phyloP scores from a whole-genome alignment of 2,113 vertebrate genomes.

The Callithrix jacchus region DNA sequence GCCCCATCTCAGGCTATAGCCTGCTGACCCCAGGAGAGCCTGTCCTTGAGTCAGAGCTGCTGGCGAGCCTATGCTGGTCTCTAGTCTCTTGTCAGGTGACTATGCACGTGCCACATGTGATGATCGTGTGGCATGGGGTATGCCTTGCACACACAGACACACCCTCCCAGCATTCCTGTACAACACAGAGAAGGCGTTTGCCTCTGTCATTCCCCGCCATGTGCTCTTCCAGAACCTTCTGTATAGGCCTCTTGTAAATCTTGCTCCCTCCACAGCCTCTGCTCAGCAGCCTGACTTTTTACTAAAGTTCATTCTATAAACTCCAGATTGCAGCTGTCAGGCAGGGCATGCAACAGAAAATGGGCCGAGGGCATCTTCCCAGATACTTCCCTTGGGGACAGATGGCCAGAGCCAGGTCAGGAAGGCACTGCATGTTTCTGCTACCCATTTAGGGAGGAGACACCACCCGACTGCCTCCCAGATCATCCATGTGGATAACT shows the following conservation, averaged over 20 bases:
- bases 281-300: rapidly evolving
- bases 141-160: not conserved
- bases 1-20: not conserved
- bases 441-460: rapidly evolving
- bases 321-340: not conserved
- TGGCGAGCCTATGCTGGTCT: rapidly evolving
- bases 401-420: no score
- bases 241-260: rapidly evolving
- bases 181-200: rapidly evolving
- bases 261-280: not conserved
- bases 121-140: not conserved
- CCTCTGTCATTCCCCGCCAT: rapidly evolving
- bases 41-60: not conserved
- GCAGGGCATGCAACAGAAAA: no score
- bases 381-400: no score
- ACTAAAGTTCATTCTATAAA: no score
- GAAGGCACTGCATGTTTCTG: rapidly evolving
- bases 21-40: not conserved
- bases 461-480: rapidly evolving
- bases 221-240: rapidly evolving
- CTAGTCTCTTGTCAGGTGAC: no score
- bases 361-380: no score
- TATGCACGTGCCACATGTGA: rapidly evolving
- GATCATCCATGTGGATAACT: rapidly evolving
- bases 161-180: not conserved